phyloP scores from a whole-genome alignment of 2,888 invertebrate species.

The Limenitis camilla region DNA sequence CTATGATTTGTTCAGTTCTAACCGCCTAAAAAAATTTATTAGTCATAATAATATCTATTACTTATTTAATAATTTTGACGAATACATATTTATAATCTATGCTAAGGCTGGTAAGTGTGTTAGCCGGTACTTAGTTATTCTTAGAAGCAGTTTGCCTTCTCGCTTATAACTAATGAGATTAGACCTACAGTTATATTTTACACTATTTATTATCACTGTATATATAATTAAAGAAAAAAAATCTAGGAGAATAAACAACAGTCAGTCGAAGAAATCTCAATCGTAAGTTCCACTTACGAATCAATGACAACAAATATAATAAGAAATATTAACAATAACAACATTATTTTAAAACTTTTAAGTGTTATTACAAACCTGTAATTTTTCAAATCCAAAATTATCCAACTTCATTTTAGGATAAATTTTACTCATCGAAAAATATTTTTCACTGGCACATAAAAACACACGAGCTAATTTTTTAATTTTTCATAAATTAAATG shows the following conservation, averaged over 20 bases:
- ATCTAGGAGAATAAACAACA: too few species aligned
- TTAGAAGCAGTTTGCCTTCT: constrained; percentile 14
- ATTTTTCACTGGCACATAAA: constrained; percentile 9
- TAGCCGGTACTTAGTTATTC: constrained; percentile 4
- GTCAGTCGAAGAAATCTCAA: too few species aligned
- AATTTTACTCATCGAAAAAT: constrained; percentile 8
- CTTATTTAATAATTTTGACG: too few species aligned
- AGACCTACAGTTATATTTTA: neutral
- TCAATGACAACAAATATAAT: too few species aligned
- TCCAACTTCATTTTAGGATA: constrained; percentile 57
- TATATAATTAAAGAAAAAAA: too few species aligned
- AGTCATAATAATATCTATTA: too few species aligned
- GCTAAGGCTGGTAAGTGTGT: neutral
- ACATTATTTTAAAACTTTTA: too few species aligned
- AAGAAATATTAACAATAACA: too few species aligned
- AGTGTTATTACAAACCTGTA: constrained; percentile 59
- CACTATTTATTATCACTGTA: too few species aligned
- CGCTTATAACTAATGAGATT: constrained; percentile 5
- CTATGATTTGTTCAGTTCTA: too few species aligned
- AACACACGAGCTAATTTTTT: neutral
- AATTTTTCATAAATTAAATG: neutral
- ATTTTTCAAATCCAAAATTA: constrained; percentile 66
- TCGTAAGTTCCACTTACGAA: too few species aligned
- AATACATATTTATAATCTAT: neutral
- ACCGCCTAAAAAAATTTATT: too few species aligned